Percentiles rank a stretch among this genome's conserved stretches.
These are phyloP conservation scores for Coluber constrictor DNA, from an alignment of 2,797 vertebrate species.

Conservation along the genomic window DNA sequence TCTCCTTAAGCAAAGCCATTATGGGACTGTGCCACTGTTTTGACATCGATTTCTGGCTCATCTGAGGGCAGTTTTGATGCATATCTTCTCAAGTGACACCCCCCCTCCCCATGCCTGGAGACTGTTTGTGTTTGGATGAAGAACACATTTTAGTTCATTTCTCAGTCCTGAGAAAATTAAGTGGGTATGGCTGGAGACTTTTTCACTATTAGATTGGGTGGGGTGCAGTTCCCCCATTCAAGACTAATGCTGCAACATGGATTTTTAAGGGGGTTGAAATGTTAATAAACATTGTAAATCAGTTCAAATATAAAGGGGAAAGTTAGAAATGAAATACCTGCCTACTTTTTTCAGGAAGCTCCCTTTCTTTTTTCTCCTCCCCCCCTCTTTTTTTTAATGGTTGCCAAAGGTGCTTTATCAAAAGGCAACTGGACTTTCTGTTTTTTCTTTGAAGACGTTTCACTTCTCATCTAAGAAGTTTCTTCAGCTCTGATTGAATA, in stretches of 20 bases:
- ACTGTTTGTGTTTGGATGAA: background rate
- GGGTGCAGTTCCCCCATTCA: background rate
- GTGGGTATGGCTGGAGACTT: background rate
- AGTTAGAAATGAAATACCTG: background rate
- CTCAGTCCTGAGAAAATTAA: background rate
- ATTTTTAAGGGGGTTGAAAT: background rate
- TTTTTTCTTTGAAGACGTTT: background rate
- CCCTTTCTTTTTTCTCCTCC: background rate
- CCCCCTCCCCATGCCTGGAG: background rate
- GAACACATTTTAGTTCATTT: background rate
- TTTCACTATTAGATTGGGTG: background rate
- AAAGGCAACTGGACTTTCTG: background rate
- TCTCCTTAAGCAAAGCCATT: background rate
- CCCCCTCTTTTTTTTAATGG: background rate
- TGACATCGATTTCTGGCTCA: background rate
- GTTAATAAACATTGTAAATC: background rate
- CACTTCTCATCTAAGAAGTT: background rate
- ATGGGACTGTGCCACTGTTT: background rate
- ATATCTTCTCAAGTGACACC: background rate
- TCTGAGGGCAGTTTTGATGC: background rate
- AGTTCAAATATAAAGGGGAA: background rate
- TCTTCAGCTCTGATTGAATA: background rate
- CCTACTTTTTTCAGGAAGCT: background rate
- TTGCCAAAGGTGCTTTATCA: no score
- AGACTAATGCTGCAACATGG: background rate